These are phyloP conservation scores for Pelobates fuscus DNA, from an alignment of 2,113 vertebrate species.

Conservation along the genomic window DNA sequence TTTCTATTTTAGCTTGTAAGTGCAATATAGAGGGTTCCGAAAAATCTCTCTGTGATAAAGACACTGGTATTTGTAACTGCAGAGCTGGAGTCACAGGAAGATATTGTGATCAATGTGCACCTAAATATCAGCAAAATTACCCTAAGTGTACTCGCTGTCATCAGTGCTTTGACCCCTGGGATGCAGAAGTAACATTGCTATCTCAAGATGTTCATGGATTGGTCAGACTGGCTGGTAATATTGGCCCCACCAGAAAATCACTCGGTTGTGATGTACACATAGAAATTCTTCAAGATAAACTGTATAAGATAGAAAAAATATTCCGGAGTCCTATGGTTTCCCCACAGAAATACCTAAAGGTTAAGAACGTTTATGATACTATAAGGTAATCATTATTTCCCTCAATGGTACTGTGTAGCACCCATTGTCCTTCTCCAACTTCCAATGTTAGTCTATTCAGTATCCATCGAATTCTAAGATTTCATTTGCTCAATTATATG, in stretches of 20 bases:
- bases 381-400: constrained; percentile 67
- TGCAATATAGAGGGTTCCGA: constrained; percentile 75
- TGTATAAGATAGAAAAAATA: constrained; percentile 63
- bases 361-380: constrained; percentile 65
- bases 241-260: constrained; percentile 57
- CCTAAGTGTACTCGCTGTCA: constrained; percentile 78
- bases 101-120: constrained; percentile 72
- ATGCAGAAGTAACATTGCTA: constrained; percentile 63
- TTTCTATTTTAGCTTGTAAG: constrained; percentile 77
- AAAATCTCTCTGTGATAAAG: constrained; percentile 71
- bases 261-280: constrained; percentile 54
- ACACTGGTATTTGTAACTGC: constrained; percentile 75
- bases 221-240: constrained; percentile 61
- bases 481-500: too few relatives aligned
- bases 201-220: constrained; percentile 63
- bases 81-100: constrained; percentile 65
- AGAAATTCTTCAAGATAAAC: constrained; percentile 64
- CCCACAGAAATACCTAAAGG: constrained; percentile 56
- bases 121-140: constrained; percentile 67
- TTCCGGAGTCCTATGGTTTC: constrained; percentile 61
- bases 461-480: too few relatives aligned
- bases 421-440: too few relatives aligned
- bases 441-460: too few relatives aligned
- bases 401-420: too few relatives aligned
- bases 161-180: constrained; percentile 74